Evolutionary conservation across 2,888 invertebrate genomes (phyloP).

Genomic region (Lithophane ornitopus): DNA sequence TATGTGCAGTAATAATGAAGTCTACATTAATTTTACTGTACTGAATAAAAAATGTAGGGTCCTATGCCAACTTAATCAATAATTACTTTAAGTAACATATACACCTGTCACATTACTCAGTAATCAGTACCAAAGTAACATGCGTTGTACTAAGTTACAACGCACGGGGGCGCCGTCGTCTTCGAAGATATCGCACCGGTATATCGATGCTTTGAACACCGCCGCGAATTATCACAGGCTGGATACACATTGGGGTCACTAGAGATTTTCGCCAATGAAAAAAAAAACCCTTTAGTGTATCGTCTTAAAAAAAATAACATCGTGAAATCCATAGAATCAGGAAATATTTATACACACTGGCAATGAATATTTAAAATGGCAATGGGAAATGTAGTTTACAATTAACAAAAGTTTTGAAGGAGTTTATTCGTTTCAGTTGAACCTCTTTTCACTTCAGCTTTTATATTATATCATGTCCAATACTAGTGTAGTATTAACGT

Average conservation of each 20-base stretch:
- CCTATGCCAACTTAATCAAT: slow-evolving; percentile 4
- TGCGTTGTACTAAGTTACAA: slow-evolving; percentile 50
- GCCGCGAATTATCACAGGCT: slow-evolving; percentile 71
- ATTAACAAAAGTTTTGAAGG: neutral
- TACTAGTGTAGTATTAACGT: no score
- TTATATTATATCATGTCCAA: neutral
- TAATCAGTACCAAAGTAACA: slow-evolving; percentile 53
- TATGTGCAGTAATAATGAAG: neutral
- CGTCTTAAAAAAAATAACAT: neutral
- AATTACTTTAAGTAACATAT: slow-evolving; percentile 35
- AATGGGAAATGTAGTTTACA: neutral
- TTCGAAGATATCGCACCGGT: slow-evolving; percentile 71
- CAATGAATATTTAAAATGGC: neutral
- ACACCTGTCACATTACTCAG: slow-evolving; percentile 60
- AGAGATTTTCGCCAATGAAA: neutral
- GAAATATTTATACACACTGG: neutral
- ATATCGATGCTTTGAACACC: slow-evolving; percentile 70
- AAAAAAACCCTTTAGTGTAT: neutral
- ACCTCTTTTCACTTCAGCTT: neutral
- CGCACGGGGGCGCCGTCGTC: slow-evolving; percentile 72
- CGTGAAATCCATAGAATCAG: neutral
- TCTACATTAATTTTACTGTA: neutral
- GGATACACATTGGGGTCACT: slow-evolving; percentile 49
- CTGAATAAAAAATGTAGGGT: neutral
- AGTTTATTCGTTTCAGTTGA: neutral